Percentiles rank a stretch among this genome's conserved stretches.
Evolutionary conservation across 30 jellyfish, hydroid and myxozoan species (phyloP).

Genomic region (Chironex yamaguchii): DNA sequence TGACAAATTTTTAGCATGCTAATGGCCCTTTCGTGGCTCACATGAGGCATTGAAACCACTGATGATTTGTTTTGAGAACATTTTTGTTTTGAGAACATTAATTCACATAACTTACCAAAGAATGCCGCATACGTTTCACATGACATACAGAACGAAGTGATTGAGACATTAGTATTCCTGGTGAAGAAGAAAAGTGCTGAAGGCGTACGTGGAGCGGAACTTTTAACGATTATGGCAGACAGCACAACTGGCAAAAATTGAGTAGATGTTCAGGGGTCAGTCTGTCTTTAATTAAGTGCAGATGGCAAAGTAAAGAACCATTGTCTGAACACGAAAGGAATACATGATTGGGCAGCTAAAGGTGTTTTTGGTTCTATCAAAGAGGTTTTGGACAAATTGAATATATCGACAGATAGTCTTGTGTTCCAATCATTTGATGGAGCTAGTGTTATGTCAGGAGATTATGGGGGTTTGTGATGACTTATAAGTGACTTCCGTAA

Average conservation of each 20-base stretch:
- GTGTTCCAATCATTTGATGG: not conserved
- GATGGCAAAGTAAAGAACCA: not conserved
- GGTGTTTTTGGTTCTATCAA: not conserved
- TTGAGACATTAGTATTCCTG: not conserved
- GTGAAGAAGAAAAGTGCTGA: conserved; percentile 10
- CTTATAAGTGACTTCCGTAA: not conserved
- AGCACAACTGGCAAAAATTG: conserved; percentile 7
- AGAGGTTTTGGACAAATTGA: not conserved
- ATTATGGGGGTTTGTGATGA: not conserved
- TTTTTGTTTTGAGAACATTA: not conserved
- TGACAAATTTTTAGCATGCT: not conserved
- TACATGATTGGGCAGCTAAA: not conserved
- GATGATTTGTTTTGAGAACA: no score
- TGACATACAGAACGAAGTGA: not conserved
- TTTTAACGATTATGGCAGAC: conserved; percentile 20
- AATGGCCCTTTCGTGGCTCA: no score
- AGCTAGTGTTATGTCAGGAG: not conserved
- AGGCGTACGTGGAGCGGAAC: conserved; percentile 11
- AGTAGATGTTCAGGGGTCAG: not conserved
- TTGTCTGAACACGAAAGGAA: not conserved
- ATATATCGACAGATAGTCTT: not conserved
- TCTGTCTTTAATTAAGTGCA: not conserved
- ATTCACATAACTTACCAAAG: not conserved
- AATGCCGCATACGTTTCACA: conserved; percentile 1
- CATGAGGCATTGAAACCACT: no score